Evolutionary conservation across 2,113 vertebrate species (phyloP).

Genomic region (Phocoena phocoena): DNA sequence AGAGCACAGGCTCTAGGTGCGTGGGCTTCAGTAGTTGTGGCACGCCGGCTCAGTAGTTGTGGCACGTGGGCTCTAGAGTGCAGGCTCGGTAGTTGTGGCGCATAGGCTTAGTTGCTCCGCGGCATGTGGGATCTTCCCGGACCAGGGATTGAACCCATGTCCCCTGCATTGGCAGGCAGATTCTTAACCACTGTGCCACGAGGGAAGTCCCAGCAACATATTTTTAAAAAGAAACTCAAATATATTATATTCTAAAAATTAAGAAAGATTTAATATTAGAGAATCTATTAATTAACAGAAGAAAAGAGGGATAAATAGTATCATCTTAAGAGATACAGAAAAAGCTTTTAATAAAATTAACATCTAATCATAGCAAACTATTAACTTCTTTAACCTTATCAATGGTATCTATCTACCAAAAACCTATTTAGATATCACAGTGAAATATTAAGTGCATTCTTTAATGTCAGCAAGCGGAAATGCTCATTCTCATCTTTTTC

Average conservation of each 20-base stretch:
- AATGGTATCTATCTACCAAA: background rate
- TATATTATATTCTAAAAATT: background rate
- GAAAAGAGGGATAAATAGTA: background rate
- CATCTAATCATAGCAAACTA: background rate
- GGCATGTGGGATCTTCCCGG: too few species aligned
- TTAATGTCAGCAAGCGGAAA: background rate
- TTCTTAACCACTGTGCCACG: too few species aligned
- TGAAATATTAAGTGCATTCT: background rate
- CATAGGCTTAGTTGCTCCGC: too few species aligned
- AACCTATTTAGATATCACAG: background rate
- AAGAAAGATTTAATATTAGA: background rate
- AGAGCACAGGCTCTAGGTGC: too few species aligned
- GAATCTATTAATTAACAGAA: background rate
- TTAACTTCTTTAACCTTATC: background rate
- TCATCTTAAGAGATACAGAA: background rate
- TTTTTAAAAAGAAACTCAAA: background rate
- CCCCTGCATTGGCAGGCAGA: too few species aligned
- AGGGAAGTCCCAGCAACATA: too few species aligned
- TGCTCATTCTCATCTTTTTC: background rate
- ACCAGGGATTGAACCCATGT: too few species aligned
- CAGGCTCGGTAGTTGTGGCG: too few species aligned
- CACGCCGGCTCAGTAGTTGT: too few species aligned
- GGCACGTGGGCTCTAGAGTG: too few species aligned
- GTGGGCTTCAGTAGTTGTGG: too few species aligned
- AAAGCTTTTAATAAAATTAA: background rate